These are phyloP conservation scores for Scaptomyza pallida DNA, from an alignment of 1,140 invertebrate species.

Conservation along the genomic window DNA sequence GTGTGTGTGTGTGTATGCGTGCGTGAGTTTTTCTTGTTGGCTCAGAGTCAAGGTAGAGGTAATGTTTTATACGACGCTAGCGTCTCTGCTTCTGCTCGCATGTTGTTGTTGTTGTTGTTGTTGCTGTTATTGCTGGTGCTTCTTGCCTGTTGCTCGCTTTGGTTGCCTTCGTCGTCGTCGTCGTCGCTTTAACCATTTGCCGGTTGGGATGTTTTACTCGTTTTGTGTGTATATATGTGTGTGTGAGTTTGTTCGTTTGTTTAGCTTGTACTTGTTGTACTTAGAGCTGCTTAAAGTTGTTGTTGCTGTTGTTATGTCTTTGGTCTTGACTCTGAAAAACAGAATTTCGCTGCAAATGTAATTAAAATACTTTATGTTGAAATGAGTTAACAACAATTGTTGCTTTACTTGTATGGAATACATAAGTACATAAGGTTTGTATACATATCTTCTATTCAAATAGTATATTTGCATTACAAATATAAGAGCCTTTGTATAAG, in stretches of 20 bases:
- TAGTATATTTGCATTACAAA: too few relatives aligned
- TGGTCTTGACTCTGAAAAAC: constrained; percentile 56
- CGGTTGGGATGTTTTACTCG: constrained; percentile 67
- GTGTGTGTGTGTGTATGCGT: constrained; percentile 26
- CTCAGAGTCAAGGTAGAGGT: constrained; percentile 84
- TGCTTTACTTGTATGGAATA: not conserved
- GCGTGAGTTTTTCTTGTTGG: constrained; percentile 50
- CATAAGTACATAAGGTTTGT: too few relatives aligned
- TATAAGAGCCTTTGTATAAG: too few relatives aligned
- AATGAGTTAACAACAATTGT: constrained; percentile 5
- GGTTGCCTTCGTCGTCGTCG: constrained; percentile 7
- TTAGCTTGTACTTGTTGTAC: constrained; percentile 76
- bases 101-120: constrained; percentile 1
- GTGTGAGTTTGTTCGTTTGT: constrained; percentile 18
- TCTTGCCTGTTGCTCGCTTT: constrained; percentile 53
- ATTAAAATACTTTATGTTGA: constrained; percentile 22
- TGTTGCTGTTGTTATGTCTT: constrained; percentile 33
- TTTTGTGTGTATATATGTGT: constrained; percentile 33
- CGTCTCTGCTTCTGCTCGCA: constrained; percentile 8
- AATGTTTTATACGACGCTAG: constrained; percentile 54
- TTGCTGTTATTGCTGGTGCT: constrained; percentile 28
- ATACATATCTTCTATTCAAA: too few relatives aligned
- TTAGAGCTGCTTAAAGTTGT: constrained; percentile 55
- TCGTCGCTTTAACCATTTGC: constrained; percentile 69
- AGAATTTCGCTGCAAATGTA: constrained; percentile 15